Evolutionary conservation across 2,888 invertebrate genomes (phyloP).

Genomic region (Cheilosia soror): DNA sequence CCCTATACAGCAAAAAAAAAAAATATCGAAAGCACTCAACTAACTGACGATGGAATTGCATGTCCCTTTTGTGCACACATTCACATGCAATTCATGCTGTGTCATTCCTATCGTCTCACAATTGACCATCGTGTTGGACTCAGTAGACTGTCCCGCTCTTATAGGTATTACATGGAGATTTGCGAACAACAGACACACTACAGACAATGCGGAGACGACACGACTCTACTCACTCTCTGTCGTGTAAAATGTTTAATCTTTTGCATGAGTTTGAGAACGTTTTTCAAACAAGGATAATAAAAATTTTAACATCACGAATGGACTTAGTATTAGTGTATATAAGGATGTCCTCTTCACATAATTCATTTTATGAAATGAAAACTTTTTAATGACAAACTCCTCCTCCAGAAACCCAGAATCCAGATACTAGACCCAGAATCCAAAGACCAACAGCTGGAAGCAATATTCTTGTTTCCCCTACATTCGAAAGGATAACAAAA

Average conservation of each 20-base stretch:
- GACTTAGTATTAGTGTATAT: conserved; percentile 18
- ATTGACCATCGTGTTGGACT: conserved; percentile 23
- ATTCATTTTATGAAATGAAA: conserved; percentile 57
- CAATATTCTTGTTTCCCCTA: conserved; percentile 52
- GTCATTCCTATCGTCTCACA: conserved; percentile 27
- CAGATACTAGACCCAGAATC: not conserved
- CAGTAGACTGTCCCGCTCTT: not conserved
- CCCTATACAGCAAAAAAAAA: not conserved
- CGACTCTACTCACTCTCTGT: conserved; percentile 11
- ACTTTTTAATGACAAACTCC: conserved; percentile 54
- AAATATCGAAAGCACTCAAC: not conserved
- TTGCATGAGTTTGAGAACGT: conserved; percentile 17
- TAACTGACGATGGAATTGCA: conserved; percentile 40
- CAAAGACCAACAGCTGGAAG: conserved; percentile 51
- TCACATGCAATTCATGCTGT: conserved; percentile 12
- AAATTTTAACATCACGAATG: conserved; percentile 25
- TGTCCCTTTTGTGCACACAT: not conserved
- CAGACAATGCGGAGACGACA: not conserved
- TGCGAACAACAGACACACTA: conserved; percentile 2
- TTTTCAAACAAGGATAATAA: conserved; percentile 48
- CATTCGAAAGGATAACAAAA: conserved; percentile 54
- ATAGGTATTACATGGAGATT: conserved; percentile 47
- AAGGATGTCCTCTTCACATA: conserved; percentile 29
- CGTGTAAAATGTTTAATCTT: conserved; percentile 62
- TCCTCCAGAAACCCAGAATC: not conserved